Evolutionary conservation across 2,797 vertebrate species (phyloP).

Genomic region (Enoplosus armatus): DNA sequence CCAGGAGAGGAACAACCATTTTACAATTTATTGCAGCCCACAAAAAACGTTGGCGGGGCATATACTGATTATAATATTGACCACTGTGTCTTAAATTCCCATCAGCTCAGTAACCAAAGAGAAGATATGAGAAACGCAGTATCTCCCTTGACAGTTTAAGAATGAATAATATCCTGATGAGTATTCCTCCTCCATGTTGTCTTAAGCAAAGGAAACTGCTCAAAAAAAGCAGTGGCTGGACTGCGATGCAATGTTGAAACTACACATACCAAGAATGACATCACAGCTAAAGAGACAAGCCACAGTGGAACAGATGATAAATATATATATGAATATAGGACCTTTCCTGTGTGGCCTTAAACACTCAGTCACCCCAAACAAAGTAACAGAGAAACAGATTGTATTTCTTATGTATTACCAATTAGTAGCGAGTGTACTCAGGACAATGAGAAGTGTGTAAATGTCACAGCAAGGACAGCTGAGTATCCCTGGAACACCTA

Average conservation of each 20-base stretch:
- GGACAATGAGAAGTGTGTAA: constrained; percentile 51
- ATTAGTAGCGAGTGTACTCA: constrained; percentile 63
- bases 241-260: constrained; percentile 56
- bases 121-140: constrained; percentile 59
- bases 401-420: constrained; percentile 65
- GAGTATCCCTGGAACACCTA: constrained; percentile 69
- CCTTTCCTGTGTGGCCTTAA: background rate
- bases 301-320: constrained; percentile 15
- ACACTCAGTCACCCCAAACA: constrained; percentile 13
- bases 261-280: constrained; percentile 59
- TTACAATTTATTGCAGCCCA: constrained; percentile 39
- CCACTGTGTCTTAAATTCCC: constrained; percentile 65
- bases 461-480: constrained; percentile 43
- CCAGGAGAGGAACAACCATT: constrained; percentile 38
- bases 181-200: constrained; percentile 66
- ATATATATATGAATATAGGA: constrained; percentile 11
- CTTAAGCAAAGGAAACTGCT: constrained; percentile 59
- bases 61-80: constrained; percentile 59
- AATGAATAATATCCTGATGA: constrained; percentile 74
- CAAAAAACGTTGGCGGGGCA: constrained; percentile 20
- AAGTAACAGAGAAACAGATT: constrained; percentile 53
- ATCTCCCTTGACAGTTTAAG: constrained; percentile 66
- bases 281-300: constrained; percentile 41
- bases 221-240: constrained; percentile 56
- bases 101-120: constrained; percentile 58